Base-by-base conservation (phyloP, 2,888 invertebrate genomes). In the Drosophila planitibia region DNA sequence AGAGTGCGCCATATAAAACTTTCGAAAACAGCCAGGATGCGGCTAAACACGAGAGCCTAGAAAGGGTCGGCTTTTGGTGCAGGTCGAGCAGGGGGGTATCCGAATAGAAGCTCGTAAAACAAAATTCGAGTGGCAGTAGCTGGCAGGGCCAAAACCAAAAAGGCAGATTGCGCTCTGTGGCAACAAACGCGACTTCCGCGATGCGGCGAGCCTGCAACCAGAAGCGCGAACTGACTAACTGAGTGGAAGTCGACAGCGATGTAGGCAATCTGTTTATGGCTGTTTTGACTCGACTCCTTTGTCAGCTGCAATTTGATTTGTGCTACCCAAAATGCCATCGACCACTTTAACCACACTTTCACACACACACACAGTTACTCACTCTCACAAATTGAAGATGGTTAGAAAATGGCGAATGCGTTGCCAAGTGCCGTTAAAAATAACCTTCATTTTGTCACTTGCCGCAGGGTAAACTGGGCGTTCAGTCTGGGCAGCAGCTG, bases 51-150 rank as follows among this genome's bases (percentile, higher is more conserved):
- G 76, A 81, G 61, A 62, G 53, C 52, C 51, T 39, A 16, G 35
- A n/a, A 28, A 28, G 39, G 32, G 6, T 44, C 6, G 44, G 6
- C 12, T 12, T 44, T 41, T 44, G 12, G 37, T 16, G 9, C 22
- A 33, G 4, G 51, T 51, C 7, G 51, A 19, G 6, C 37, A 62
- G 44, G 6, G 25, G 35, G 35, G 55, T 52, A 66, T 71, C 66
- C 75, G 68, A 76, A 55, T 61, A 68, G 70, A 35, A 44, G 77
- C 77, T 71, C 89, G 89, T 85, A 85, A 85, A 83, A 88, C 89
- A 88, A 85, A 85, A 88, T 83, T 85, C 89, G 85, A 85, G 85
- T 85, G 82, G 82, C 83, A 81, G 76, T 76, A 58, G 72, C 73
- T 66, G 77, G 62, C 74, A 58, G 67, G 53, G 47, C 52, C 64